Base-by-base conservation (phyloP, 2,888 invertebrate genomes). In the Thumatha senex region DNA sequence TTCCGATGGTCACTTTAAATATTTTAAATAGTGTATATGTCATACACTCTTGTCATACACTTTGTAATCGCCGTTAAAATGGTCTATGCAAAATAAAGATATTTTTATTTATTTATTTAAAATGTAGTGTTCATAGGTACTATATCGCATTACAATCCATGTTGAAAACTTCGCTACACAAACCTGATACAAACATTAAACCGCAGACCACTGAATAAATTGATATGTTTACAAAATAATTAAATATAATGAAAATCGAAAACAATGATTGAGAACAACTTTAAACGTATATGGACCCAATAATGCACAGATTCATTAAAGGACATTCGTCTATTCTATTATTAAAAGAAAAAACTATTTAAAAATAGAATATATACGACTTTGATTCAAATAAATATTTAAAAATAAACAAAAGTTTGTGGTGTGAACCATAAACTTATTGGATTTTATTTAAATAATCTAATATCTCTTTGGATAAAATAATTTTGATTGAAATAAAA, bases 141-240 rank as follows among this genome's bases (percentile, higher is more conserved):
- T 51, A 47, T 63, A 66, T 67, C 60, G 54, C 56, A 55, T 67
- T 63, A 52, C 63, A 14, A 45, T 12, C 11, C n/a, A 48, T 56
- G 58, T 54, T 67, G 54, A 56, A 45, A 44, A 52, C 40, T 56
- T 40, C 47, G 55, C 54, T 54, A 61, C 51, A 54, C 38, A 51
- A 58, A 59, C 61, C 53, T 56, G 63, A 63, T 41, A 69, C 52
- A 36, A 61, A 64, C 58, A 61, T 57, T 44, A 56, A 61, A 72
- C 70, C 70, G 42, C 75, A 62, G 33, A 43, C 43, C 41, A 14
- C 48, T 56, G 7, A 55, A 56, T 52, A 44, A 50, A 40, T 48
- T 46, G n/a, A 47, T 49, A 49, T 44, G 24, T 55, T 50, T 46
- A 48, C 41, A 13, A 69, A 57, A 60, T 47, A 44, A 48, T 38